Conservation (phyloP, 2,113 vertebrate genomes). For the Damaliscus lunatus region DNA sequence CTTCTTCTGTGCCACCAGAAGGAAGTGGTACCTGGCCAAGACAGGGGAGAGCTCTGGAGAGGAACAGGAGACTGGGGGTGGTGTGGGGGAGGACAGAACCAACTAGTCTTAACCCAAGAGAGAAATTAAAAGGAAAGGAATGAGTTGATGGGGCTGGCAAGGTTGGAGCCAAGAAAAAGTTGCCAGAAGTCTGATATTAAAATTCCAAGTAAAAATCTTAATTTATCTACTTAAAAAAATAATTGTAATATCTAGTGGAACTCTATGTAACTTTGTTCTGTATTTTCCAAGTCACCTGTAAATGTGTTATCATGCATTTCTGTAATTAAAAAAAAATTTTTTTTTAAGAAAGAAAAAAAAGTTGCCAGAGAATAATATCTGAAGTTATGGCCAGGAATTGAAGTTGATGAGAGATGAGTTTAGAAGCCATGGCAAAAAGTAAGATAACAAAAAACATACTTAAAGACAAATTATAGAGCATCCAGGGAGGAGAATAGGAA, state of each 20-base stretch:
- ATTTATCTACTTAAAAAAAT: neutral
- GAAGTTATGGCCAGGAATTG: neutral
- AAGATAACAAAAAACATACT: neutral
- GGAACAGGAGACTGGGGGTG: neutral
- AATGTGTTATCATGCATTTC: neutral
- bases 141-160: neutral
- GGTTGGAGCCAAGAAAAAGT: neutral
- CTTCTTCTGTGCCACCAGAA: slow-evolving; percentile 44
- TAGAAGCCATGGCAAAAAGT: neutral
- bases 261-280: neutral
- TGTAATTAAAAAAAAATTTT: neutral
- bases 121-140: neutral
- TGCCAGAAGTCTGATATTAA: neutral
- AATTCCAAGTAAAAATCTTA: neutral
- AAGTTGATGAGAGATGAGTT: neutral
- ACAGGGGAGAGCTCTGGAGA: neutral
- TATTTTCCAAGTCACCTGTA: neutral
- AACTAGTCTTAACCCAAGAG: neutral
- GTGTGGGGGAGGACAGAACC: neutral
- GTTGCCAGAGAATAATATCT: neutral
- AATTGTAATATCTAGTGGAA: neutral
- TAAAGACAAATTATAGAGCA: neutral
- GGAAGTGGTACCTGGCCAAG: slow-evolving; percentile 54
- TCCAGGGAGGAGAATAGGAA: neutral
- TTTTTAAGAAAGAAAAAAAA: neutral